Percentiles rank a stretch among this genome's conserved stretches.
Evolutionary conservation across 2,888 invertebrate genomes (phyloP).

Genomic region (Pantelozetes paolii): DNA sequence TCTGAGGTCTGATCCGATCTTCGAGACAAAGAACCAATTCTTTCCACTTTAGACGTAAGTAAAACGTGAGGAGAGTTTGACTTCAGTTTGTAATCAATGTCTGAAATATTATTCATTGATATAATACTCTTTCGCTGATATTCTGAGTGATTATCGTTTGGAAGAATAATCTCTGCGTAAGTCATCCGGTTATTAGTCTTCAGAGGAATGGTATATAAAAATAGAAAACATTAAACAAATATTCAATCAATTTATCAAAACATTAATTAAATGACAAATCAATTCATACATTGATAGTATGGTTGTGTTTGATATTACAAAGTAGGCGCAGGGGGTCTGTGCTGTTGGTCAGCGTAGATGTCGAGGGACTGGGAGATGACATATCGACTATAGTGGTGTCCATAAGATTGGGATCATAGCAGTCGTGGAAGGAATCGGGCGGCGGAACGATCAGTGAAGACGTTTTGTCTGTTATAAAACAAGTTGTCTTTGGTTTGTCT

Average conservation of each 20-base stretch:
- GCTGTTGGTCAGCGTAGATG: constrained; percentile 3
- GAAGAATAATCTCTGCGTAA: constrained; percentile 15
- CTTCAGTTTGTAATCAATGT: background rate
- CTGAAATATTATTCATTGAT: background rate
- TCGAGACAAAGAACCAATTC: background rate
- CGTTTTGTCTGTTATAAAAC: constrained; percentile 5
- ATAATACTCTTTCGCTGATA: constrained; percentile 4
- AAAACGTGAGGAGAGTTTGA: background rate
- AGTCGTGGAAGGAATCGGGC: constrained; percentile 18
- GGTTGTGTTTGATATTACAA: constrained; percentile 16
- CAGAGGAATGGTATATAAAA: too few relatives aligned
- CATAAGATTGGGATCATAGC: background rate
- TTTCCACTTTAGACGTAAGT: background rate
- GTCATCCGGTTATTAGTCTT: constrained; percentile 12
- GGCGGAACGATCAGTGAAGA: background rate
- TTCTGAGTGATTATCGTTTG: constrained; percentile 7
- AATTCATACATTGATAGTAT: background rate
- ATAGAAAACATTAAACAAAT: too few relatives aligned
- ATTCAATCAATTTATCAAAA: background rate
- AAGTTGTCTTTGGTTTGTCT: background rate
- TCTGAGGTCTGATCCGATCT: constrained; percentile 1
- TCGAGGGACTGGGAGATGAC: constrained; percentile 17
- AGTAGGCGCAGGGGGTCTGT: constrained; percentile 2
- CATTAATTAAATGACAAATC: background rate
- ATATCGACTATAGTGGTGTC: background rate